phyloP scores from a whole-genome alignment of 1,140 invertebrate genomes.

The Epicauta chinensis region DNA sequence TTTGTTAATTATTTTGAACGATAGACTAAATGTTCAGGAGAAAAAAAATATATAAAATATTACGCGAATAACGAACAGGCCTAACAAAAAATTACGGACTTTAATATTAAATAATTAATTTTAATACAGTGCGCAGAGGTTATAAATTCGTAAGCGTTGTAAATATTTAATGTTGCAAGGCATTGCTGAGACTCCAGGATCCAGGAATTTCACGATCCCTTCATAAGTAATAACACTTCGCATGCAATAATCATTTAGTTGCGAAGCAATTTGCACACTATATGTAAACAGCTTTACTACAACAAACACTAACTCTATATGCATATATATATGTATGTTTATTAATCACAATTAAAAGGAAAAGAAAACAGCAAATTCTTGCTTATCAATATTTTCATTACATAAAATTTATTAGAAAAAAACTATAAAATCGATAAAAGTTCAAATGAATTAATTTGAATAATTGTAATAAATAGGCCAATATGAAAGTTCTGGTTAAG shows the following conservation, averaged over 20 bases:
- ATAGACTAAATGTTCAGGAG: no score
- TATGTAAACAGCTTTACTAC: constrained; percentile 34
- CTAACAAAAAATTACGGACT: constrained; percentile 36
- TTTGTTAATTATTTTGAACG: no score
- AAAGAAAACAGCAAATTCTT: no score
- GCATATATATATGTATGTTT: constrained; percentile 25
- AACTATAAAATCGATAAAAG: no score
- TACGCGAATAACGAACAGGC: constrained; percentile 25
- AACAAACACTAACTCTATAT: constrained; percentile 27
- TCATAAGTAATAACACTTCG: constrained; percentile 40
- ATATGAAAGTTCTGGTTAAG: no score
- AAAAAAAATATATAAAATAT: constrained; percentile 36
- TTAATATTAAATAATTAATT: constrained; percentile 43
- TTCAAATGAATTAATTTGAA: no score
- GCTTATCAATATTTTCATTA: no score
- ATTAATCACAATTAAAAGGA: constrained; percentile 20
- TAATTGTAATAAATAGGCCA: no score
- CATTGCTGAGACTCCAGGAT: constrained; percentile 21
- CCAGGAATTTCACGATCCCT: constrained; percentile 35
- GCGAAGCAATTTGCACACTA: constrained; percentile 36
- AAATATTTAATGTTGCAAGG: constrained; percentile 37
- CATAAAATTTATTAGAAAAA: background rate
- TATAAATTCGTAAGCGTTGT: constrained; percentile 38
- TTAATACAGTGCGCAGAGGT: constrained; percentile 38
- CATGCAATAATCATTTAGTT: constrained; percentile 41